Conservation (phyloP, 1,140 invertebrate species). For the Mesaphorura yosii region DNA sequence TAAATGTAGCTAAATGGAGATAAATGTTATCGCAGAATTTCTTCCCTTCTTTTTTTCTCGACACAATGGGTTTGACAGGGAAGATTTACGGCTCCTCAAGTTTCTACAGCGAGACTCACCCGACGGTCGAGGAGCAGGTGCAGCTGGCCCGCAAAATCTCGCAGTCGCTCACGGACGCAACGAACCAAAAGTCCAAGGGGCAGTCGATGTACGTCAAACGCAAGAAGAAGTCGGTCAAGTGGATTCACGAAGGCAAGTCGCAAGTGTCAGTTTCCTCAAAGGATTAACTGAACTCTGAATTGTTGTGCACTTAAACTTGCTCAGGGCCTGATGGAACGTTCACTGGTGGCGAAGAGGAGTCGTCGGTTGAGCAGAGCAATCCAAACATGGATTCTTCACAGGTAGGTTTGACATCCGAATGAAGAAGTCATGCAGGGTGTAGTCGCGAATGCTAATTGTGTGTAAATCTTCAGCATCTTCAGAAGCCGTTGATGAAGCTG, state of each 20-base stretch:
- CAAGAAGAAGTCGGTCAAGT: conserved; percentile 83
- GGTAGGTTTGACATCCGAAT: too few relatives aligned
- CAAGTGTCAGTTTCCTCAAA: neutral
- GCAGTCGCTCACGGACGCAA: conserved; percentile 77
- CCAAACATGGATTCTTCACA: conserved; percentile 17
- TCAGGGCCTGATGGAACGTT: conserved; percentile 29
- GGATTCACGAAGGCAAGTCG: conserved; percentile 72
- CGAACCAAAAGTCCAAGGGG: conserved; percentile 80
- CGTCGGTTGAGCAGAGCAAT: conserved; percentile 22
- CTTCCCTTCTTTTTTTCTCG: conserved; percentile 1
- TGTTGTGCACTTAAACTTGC: too few relatives aligned
- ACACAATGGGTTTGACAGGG: conserved; percentile 47
- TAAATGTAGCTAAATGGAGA: neutral
- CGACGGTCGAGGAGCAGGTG: conserved; percentile 90
- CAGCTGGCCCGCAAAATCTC: conserved; percentile 80
- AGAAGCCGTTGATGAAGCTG: conserved; percentile 56
- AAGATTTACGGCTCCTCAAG: conserved; percentile 86
- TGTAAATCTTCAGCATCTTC: conserved; percentile 32
- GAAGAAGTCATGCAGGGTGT: too few relatives aligned
- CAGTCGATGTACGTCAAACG: conserved; percentile 91
- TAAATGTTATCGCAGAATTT: neutral
- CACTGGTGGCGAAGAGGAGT: conserved; percentile 30
- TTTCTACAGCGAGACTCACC: conserved; percentile 81
- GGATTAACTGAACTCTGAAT: neutral
- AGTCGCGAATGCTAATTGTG: too few relatives aligned